These are phyloP conservation scores for Dysmachus trigonus DNA, from an alignment of 2,888 invertebrate species.

Conservation along the genomic window DNA sequence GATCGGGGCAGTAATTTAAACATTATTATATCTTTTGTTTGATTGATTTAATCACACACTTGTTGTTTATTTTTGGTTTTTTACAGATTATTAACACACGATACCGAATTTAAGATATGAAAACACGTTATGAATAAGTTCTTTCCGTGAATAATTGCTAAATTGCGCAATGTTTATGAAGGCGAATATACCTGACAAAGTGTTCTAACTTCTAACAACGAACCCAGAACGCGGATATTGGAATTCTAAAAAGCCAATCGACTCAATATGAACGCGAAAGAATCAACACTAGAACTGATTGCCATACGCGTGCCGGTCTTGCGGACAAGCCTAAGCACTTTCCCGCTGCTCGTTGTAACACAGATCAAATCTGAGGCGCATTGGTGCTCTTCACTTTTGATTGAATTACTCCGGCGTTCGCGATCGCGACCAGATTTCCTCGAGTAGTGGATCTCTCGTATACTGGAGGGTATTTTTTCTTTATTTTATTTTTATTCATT, in stretches of 20 bases:
- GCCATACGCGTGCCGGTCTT: conserved; percentile 29
- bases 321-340: conserved; percentile 26
- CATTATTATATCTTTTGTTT: background rate
- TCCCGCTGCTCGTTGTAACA: conserved; percentile 17
- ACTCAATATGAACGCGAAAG: conserved; percentile 33
- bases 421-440: conserved; percentile 28
- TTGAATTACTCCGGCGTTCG: conserved; percentile 24
- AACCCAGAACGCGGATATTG: background rate
- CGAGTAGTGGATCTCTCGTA: background rate
- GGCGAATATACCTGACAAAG: background rate
- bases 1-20: background rate
- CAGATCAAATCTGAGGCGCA: conserved; percentile 33
- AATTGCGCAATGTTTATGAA: background rate
- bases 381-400: conserved; percentile 29
- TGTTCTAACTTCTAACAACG: background rate
- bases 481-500: no score
- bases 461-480: no score
- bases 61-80: no score
- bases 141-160: background rate
- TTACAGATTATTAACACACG: no score
- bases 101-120: background rate
- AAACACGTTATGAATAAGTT: background rate
- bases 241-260: conserved; percentile 1
- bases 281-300: conserved; percentile 35
- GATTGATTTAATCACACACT: background rate